A percentile compares a stretch with the other conserved stretches of the same genome.
These are phyloP conservation scores for Eupsittula cactorum DNA, from an alignment of 2,113 vertebrate species.

Conservation along the genomic window DNA sequence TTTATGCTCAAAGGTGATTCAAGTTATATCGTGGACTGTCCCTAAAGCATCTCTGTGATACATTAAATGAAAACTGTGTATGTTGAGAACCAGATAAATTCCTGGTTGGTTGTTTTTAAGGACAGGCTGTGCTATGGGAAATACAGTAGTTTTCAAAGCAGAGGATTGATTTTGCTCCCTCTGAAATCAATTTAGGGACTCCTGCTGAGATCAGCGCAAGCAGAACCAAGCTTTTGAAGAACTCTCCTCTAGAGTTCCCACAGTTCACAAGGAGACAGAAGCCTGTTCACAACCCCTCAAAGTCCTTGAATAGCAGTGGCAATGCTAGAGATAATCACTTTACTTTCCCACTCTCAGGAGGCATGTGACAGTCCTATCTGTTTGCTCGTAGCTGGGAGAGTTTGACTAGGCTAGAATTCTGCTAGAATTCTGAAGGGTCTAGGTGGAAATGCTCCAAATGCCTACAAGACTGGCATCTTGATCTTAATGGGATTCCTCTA, in stretches of 20 bases:
- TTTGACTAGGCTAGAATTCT: not conserved
- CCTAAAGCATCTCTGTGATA: not conserved
- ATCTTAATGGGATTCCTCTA: not conserved
- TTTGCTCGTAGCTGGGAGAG: not conserved
- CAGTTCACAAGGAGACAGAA: not conserved
- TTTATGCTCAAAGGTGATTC: not conserved
- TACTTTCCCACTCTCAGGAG: not conserved
- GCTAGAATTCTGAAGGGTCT: not conserved
- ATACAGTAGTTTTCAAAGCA: constrained; percentile 8
- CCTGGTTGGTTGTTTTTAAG: not conserved
- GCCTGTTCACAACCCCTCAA: not conserved
- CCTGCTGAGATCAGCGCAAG: not conserved
- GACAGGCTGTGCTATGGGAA: not conserved
- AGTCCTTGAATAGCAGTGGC: not conserved
- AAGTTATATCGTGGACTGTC: not conserved
- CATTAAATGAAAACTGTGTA: not conserved
- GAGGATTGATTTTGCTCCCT: constrained; percentile 17
- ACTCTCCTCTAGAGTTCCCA: not conserved
- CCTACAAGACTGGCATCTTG: not conserved
- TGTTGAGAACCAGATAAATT: not conserved
- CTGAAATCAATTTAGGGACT: constrained; percentile 1
- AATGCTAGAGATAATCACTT: not conserved
- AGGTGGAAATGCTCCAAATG: not conserved
- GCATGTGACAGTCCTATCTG: not conserved
- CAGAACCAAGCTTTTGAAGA: constrained; percentile 3